Evolutionary conservation across 2,113 vertebrate genomes (phyloP), one percentile per base, ranked within the genome.

Genomic region (Oncorhynchus masou): DNA sequence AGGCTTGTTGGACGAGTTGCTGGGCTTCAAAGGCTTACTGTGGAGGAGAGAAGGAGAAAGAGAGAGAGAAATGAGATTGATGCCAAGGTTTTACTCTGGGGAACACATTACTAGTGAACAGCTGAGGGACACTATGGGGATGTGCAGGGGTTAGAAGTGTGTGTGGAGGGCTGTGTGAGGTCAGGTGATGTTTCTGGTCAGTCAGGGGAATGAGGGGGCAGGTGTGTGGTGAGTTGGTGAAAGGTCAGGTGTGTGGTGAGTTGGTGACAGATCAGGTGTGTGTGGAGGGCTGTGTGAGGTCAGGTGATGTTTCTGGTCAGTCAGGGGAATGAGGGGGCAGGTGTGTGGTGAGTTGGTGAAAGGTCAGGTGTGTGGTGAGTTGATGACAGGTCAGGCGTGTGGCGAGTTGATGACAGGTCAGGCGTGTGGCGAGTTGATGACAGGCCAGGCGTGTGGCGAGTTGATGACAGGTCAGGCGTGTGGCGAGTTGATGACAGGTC

Each of bases 11-110:
- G 94, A 91, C 1, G 91, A 91, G 59, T 85, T 90, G 11, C 93
- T 92, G 2, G 60, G 93, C 74, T 91, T 92, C 74, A 94, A 86
- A 49, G 92, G 90, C 79, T 95, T 90, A 75, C 96, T 97, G 87
- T 3, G 27, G 71, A 60, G 34, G 78, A 68, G 20, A 11, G 9
- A 45, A n/a, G 0, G 0, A 25, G 13, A 19, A 19, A 15, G 16
- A 34, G 66, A 7, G 27, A 34, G 15, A 34, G 5, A 67, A 16
- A 34, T 27, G 16, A 67, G 25, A 67, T 57, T 1, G 65, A 29
- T 67, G 2, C 6, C 24, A 67, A 65, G 62, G 65, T 67, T n/a
- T 62, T 22, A 13, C 59, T 3, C 59, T 62, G 13, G 59, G 59
- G 59, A n/a, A 62, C 59, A 62, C 59, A 62, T 62, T 24, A 3